Evolutionary conservation across 2,113 vertebrate genomes (phyloP).

Genomic region (Oreocharis arfaki): DNA sequence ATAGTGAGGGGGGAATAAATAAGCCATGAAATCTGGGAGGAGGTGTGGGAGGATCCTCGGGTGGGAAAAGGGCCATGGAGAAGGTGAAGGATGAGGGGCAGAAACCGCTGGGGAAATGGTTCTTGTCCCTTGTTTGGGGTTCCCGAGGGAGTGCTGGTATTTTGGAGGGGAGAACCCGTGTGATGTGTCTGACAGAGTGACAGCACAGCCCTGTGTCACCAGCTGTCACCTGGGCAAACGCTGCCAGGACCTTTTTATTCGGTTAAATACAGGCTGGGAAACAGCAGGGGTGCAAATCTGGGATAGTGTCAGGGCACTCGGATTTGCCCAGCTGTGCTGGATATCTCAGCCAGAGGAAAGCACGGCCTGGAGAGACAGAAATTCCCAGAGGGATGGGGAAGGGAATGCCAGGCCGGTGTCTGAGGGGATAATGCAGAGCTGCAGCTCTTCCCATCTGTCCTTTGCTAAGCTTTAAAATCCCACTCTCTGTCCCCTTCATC

Average conservation of each 20-base stretch:
- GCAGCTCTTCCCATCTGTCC: background rate
- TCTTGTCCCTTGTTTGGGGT: background rate
- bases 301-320: background rate
- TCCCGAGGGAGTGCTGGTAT: background rate
- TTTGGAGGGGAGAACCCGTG: accelerated
- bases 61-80: background rate
- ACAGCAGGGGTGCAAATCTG: background rate
- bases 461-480: background rate
- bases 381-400: background rate
- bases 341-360: accelerated
- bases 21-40: background rate
- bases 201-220: background rate
- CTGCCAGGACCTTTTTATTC: accelerated
- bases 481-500: background rate
- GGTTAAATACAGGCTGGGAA: background rate
- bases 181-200: background rate
- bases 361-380: background rate
- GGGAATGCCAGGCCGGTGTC: background rate
- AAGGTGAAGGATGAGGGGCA: background rate
- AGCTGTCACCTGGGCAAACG: accelerated
- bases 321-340: background rate
- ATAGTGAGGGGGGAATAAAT: background rate
- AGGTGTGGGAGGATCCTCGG: background rate
- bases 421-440: background rate
- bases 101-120: background rate